Evolutionary conservation across 2,888 invertebrate species (phyloP), one percentile per base, ranked within the genome.

Genomic region (Melikaiella ostensackeni): DNA sequence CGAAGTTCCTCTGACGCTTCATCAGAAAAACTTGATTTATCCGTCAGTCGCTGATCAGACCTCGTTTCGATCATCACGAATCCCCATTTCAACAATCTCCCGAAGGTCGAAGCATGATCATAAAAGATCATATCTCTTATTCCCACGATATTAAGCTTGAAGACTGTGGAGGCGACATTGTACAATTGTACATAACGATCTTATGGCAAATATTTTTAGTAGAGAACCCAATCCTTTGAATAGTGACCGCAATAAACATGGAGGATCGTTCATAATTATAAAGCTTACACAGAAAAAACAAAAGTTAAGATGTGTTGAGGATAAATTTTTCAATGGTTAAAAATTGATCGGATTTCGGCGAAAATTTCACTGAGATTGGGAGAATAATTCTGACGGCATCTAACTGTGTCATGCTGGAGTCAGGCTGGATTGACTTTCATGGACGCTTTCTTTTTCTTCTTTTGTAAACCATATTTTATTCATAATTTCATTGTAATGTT

Each of bases 121-220:
- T 80, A 79, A 81, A 79, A 70, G 77, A 80, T 80, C 76, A 61
- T 77, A 74, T 57, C 59, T 76, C 70, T 57, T 59, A 78, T 82
- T 82, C 77, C 79, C 82, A 80, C 80, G 80, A 77, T 82, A 82
- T 79, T 79, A 78, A 76, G 76, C 77, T 75, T 74, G 55, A 55
- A 77, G n/a, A 77, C 75, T 35, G 55, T 38, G 57, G 76, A 75
- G 76, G 77, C 79, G 79, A 81, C 77, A 76, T 80, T 78, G 76
- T 75, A 75, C 30, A 30, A n/a, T n/a, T n/a, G n/a, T n/a, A n/a
- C 62, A 59, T 50, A 46, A 75, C 66, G 11, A 57, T 57, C 57
- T 24, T 70, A 38, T 8, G 13, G 70, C 19, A n/a, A 70, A 33
- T n/a, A 55, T 33, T 70, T 70, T 70, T n/a, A 33, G 70, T 55